phyloP scores from a whole-genome alignment of 2,888 invertebrate genomes.

The Ophion obscuratus region DNA sequence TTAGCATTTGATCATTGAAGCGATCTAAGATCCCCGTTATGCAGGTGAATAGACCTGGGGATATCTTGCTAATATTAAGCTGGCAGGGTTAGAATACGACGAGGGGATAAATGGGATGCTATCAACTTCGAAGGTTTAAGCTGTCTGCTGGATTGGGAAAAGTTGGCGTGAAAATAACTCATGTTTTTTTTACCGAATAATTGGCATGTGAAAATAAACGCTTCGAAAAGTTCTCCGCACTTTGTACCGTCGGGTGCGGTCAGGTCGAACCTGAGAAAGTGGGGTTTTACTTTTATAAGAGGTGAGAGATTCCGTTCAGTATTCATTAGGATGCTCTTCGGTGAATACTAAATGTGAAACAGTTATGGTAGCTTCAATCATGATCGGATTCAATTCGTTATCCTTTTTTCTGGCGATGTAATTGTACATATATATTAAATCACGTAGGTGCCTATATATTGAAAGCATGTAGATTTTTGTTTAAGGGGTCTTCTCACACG shows the following conservation, averaged over 20 bases:
- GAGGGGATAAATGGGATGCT: not conserved
- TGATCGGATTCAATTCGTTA: too few relatives aligned
- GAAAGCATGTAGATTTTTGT: too few relatives aligned
- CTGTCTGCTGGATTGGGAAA: not conserved
- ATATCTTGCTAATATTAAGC: conserved; percentile 7
- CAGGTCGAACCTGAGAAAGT: not conserved
- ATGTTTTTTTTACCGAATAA: not conserved
- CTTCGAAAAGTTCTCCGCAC: not conserved
- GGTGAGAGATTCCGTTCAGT: not conserved
- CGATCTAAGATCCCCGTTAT: conserved; percentile 18
- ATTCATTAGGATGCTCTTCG: not conserved
- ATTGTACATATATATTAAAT: too few relatives aligned
- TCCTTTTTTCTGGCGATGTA: too few relatives aligned
- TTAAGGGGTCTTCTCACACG: too few relatives aligned
- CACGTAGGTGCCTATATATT: too few relatives aligned
- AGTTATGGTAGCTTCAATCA: too few relatives aligned
- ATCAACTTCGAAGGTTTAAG: not conserved
- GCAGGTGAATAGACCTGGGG: not conserved
- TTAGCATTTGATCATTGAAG: conserved; percentile 52
- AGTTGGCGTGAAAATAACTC: not conserved
- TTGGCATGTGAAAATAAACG: not conserved
- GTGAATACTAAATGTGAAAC: too few relatives aligned
- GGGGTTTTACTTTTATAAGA: not conserved
- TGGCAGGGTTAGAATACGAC: not conserved
- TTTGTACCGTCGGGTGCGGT: not conserved